Conservation (phyloP, 1,140 invertebrate species). For the Epicauta chinensis region DNA sequence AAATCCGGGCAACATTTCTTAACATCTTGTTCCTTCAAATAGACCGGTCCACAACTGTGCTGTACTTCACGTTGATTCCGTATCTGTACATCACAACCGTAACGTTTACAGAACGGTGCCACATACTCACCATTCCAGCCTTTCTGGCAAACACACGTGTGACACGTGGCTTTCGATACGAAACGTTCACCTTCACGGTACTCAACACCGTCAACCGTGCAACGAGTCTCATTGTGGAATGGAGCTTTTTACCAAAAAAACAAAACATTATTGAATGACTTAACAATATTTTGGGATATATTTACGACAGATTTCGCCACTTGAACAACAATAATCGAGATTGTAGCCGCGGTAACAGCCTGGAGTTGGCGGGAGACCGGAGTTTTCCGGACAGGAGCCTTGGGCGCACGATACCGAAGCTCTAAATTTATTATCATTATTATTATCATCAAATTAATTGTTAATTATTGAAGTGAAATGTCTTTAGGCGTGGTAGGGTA, state of each 20-base stretch:
- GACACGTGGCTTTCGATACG: conserved; percentile 1
- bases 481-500: no score
- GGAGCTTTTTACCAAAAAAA: not conserved
- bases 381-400: not conserved
- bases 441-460: not conserved
- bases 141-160: conserved; percentile 5
- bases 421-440: not conserved
- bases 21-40: not conserved
- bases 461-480: not conserved
- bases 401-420: not conserved
- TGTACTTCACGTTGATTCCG: conserved; percentile 1
- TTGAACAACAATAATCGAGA: not conserved
- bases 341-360: conserved; percentile 1
- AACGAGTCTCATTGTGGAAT: conserved; percentile 1
- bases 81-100: conserved; percentile 4
- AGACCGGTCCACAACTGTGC: not conserved
- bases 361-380: not conserved
- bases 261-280: not conserved
- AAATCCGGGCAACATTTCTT: conserved; percentile 2
- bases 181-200: conserved; percentile 4
- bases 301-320: not conserved
- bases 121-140: conserved; percentile 11
- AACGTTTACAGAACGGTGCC: conserved; percentile 10
- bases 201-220: conserved; percentile 1
- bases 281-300: not conserved